Evolutionary conservation across 2,888 invertebrate genomes (phyloP).

Genomic region (Vanessa cardui): DNA sequence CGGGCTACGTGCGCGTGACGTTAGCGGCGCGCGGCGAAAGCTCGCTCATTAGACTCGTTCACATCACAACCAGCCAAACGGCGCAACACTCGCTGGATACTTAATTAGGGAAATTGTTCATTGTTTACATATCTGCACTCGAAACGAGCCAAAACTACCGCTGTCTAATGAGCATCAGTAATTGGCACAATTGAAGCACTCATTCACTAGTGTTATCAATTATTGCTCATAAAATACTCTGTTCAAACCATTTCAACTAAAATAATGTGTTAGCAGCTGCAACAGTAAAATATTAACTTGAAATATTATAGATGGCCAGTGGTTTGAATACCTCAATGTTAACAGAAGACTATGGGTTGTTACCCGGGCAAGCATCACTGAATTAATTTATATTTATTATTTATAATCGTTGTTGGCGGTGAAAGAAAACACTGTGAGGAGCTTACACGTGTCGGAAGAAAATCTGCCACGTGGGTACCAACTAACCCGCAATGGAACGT

Average conservation of each 20-base stretch:
- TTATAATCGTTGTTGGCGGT: no score
- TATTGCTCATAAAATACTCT: neutral
- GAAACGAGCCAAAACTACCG: slow-evolving; percentile 60
- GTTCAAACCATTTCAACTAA: neutral
- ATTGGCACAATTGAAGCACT: slow-evolving; percentile 24
- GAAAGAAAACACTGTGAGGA: no score
- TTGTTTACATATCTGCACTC: slow-evolving; percentile 63
- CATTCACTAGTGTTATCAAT: neutral
- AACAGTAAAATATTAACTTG: neutral
- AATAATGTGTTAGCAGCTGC: neutral
- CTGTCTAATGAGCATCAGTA: slow-evolving; percentile 40
- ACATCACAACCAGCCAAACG: slow-evolving; percentile 57
- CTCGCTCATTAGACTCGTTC: slow-evolving; percentile 52
- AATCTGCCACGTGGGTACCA: no score
- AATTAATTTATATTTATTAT: no score
- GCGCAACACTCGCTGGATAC: slow-evolving; percentile 58
- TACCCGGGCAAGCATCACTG: no score
- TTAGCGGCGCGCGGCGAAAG: slow-evolving; percentile 45
- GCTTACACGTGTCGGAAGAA: no score
- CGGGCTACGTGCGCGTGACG: slow-evolving; percentile 39
- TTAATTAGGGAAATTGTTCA: slow-evolving; percentile 75
- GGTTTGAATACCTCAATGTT: no score
- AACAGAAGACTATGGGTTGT: no score
- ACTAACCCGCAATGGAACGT: no score
- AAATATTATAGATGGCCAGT: no score